These are phyloP conservation scores for Pseudoatta argentina DNA, from an alignment of 1,140 invertebrate genomes.

Conservation along the genomic window DNA sequence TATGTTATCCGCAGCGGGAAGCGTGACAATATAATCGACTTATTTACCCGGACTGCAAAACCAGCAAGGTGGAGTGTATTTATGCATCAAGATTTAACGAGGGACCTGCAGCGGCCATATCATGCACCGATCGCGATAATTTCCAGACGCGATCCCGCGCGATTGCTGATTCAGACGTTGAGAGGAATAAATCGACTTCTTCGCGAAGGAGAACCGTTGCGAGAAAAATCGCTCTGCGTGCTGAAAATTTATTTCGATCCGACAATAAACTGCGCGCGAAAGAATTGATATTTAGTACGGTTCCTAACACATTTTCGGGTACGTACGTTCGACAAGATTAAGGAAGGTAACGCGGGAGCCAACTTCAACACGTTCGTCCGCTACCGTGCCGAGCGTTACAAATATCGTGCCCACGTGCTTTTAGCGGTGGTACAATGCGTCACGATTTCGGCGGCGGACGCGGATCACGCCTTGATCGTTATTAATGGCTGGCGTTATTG, in stretches of 20 bases:
- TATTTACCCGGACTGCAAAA: conserved; percentile 67
- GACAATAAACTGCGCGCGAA: conserved; percentile 3
- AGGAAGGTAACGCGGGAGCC: not conserved
- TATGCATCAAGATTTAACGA: conserved; percentile 73
- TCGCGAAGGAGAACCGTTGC: not conserved
- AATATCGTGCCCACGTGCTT: conserved; percentile 54
- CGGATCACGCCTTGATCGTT: conserved; percentile 72
- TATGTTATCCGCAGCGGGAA: conserved; percentile 62
- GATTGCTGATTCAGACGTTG: conserved; percentile 52
- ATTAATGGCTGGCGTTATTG: conserved; percentile 70
- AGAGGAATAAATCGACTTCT: conserved; percentile 2
- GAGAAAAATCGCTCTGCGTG: not conserved
- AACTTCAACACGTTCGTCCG: conserved; percentile 28
- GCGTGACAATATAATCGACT: conserved; percentile 70
- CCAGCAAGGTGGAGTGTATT: conserved; percentile 64
- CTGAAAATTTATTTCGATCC: conserved; percentile 21
- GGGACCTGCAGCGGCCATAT: conserved; percentile 54
- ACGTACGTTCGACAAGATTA: conserved; percentile 41
- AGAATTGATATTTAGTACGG: conserved; percentile 54
- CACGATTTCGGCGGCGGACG: conserved; percentile 68
- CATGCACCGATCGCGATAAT: conserved; percentile 44
- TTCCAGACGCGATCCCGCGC: conserved; percentile 36
- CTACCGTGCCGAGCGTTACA: conserved; percentile 58
- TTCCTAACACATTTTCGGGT: conserved; percentile 14
- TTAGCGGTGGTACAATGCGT: conserved; percentile 61